Percentiles rank a stretch among this genome's conserved stretches.
Evolutionary conservation across 2,888 invertebrate genomes (phyloP).

Genomic region (Calameuta idolon): DNA sequence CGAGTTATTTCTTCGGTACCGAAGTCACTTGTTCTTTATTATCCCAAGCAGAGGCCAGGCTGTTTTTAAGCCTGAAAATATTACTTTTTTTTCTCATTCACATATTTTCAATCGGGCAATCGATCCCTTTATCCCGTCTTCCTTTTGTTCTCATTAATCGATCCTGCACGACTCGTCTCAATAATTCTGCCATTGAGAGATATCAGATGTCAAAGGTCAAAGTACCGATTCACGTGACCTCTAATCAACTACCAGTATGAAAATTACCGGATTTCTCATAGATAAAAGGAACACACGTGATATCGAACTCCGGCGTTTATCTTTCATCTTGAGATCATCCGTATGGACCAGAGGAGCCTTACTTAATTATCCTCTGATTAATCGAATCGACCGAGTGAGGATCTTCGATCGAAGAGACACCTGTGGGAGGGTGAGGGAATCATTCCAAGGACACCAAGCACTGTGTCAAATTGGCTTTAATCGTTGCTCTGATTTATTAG

Average conservation of each 20-base stretch:
- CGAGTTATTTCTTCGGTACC: slow-evolving; percentile 15
- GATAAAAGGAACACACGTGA: not conserved
- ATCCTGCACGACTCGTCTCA: not conserved
- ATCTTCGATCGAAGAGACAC: not conserved
- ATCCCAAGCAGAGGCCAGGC: not conserved
- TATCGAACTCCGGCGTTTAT: no score
- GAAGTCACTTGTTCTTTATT: slow-evolving; percentile 17
- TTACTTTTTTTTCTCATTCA: not conserved
- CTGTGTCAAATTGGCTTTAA: slow-evolving; percentile 16
- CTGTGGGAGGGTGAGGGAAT: not conserved
- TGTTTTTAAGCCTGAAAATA: not conserved
- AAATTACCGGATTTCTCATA: not conserved
- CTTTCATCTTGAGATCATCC: slow-evolving; percentile 1
- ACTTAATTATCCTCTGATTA: slow-evolving; percentile 20
- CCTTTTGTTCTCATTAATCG: not conserved
- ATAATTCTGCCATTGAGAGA: not conserved
- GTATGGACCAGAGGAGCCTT: not conserved
- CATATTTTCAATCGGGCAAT: not conserved
- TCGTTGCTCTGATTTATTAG: slow-evolving; percentile 18
- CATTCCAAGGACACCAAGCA: no score
- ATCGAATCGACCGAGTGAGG: slow-evolving; percentile 6
- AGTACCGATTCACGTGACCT: not conserved
- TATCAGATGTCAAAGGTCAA: not conserved
- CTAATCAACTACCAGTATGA: not conserved
- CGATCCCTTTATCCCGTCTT: not conserved